phyloP scores from a whole-genome alignment of 2,888 invertebrate species.

The Drosophila stalkeri region DNA sequence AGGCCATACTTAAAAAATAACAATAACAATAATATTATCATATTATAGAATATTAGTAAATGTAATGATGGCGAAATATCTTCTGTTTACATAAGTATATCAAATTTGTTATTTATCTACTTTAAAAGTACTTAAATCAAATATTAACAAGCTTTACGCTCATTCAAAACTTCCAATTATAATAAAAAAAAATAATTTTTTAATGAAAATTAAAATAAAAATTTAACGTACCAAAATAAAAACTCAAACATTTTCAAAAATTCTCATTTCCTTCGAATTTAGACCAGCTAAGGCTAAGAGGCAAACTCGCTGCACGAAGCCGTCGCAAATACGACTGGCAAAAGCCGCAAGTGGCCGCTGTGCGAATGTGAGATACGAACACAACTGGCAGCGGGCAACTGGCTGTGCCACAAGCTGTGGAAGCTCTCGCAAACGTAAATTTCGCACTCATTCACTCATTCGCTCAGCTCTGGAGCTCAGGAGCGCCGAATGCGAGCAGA shows the following conservation, averaged over 20 bases:
- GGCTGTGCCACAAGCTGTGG: slow-evolving; percentile 49
- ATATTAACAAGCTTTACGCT: not conserved
- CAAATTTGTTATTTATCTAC: not conserved
- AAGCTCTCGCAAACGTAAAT: slow-evolving; percentile 56
- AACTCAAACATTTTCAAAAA: slow-evolving; percentile 8
- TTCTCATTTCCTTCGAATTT: slow-evolving; percentile 9
- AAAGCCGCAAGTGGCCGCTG: slow-evolving; percentile 37
- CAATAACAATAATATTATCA: no score
- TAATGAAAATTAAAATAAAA: not conserved
- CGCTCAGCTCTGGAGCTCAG: slow-evolving; percentile 24
- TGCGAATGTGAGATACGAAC: slow-evolving; percentile 44
- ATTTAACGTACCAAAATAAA: slow-evolving; percentile 31
- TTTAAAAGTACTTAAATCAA: no score
- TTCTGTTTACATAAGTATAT: no score
- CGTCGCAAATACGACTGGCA: slow-evolving; percentile 29
- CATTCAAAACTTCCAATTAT: not conserved
- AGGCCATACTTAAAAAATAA: no score
- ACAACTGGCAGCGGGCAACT: slow-evolving; percentile 60
- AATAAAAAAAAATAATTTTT: not conserved
- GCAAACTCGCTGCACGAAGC: slow-evolving; percentile 7
- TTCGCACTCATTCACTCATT: slow-evolving; percentile 60
- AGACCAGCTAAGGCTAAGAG: not conserved
- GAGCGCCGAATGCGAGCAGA: slow-evolving; percentile 55
- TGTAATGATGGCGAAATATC: no score
- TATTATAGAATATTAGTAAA: no score